phyloP scores from a whole-genome alignment of 2,113 vertebrate species.

The Elephantulus edwardii region DNA sequence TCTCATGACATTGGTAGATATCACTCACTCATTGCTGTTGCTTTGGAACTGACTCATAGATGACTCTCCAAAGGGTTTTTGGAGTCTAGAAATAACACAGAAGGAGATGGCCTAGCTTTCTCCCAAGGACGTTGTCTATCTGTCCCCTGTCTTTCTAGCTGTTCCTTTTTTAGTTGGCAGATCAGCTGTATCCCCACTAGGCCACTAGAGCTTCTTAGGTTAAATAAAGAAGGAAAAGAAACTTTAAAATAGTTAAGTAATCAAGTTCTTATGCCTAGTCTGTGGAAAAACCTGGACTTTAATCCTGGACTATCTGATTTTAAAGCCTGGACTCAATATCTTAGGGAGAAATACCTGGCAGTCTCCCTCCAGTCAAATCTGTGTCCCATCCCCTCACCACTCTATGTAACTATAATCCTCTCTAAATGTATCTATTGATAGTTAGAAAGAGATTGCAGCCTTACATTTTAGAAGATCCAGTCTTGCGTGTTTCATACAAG shows the following conservation, averaged over 20 bases:
- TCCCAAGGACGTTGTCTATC: too few species aligned
- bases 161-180: too few species aligned
- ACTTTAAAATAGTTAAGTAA: background rate
- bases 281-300: background rate
- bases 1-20: background rate
- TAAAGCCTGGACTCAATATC: background rate
- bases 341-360: background rate
- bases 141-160: too few species aligned
- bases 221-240: background rate
- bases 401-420: background rate
- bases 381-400: background rate
- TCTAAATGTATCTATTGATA: conserved; percentile 6
- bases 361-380: background rate
- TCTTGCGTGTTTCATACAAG: background rate
- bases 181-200: too few species aligned
- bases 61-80: too few species aligned
- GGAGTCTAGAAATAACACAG: too few species aligned
- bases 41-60: too few species aligned
- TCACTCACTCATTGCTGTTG: too few species aligned
- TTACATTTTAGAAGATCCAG: background rate
- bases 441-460: background rate
- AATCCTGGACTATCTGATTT: background rate
- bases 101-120: too few species aligned
- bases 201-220: too few species aligned
- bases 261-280: background rate